Conservation (phyloP, 2,797 vertebrate genomes). For the Cossypha dichroa region DNA sequence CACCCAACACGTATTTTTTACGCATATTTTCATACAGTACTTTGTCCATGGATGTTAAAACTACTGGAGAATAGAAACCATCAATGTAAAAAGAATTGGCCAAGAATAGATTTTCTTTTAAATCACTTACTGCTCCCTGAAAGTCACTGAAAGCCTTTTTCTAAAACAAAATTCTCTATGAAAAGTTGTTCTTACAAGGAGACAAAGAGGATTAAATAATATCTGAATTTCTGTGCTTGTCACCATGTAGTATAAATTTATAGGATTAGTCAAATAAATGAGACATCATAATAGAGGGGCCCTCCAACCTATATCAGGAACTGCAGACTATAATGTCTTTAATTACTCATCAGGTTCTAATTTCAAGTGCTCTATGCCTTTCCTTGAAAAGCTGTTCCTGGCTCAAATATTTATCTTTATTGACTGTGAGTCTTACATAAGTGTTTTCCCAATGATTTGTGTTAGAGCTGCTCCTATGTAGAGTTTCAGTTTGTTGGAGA, state of each 20-base stretch:
- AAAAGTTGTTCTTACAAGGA: background rate
- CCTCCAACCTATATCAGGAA: background rate
- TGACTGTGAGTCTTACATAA: background rate
- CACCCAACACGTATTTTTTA: background rate
- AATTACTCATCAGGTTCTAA: background rate
- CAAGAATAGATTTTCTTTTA: background rate
- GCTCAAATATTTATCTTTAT: background rate
- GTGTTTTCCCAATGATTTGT: background rate
- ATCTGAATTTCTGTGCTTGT: background rate
- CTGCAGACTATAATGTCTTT: background rate
- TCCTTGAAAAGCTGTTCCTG: background rate
- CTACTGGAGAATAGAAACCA: background rate
- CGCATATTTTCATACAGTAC: background rate
- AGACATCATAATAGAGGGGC: background rate
- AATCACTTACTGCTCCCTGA: background rate
- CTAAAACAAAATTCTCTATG: background rate
- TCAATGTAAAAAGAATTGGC: background rate
- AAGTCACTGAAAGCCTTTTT: background rate
- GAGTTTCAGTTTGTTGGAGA: background rate
- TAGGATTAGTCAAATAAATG: constrained; percentile 5
- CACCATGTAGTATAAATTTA: background rate
- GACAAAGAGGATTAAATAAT: background rate
- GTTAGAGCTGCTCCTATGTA: background rate
- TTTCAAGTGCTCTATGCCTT: background rate
- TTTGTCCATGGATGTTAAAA: background rate